Conservation (phyloP, 2,797 vertebrate species). For the Argya squamiceps region DNA sequence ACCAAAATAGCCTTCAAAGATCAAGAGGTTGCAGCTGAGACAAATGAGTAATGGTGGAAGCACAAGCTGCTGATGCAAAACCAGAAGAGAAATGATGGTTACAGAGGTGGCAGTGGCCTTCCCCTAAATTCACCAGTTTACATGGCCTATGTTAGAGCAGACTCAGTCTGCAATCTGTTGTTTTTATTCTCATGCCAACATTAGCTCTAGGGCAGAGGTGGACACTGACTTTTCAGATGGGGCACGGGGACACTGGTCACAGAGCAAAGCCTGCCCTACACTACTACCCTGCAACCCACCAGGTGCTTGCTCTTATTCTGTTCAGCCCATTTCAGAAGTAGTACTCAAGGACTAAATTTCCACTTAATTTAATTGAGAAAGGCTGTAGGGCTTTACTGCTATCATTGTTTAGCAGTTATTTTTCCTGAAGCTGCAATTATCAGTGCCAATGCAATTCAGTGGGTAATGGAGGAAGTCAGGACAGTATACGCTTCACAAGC, state of each 20-base stretch:
- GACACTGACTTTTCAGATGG: neutral
- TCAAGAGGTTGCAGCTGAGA: neutral
- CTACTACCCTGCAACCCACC: neutral
- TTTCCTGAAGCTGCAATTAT: constrained; percentile 51
- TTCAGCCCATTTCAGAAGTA: neutral
- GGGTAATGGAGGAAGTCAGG: constrained; percentile 38
- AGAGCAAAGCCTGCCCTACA: neutral
- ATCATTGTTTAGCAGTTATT: constrained; percentile 42
- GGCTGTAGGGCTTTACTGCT: constrained; percentile 21
- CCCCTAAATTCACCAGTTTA: neutral
- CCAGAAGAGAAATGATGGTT: neutral
- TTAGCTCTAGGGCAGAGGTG: neutral
- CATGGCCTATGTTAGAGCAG: neutral
- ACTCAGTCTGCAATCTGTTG: neutral
- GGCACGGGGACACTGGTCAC: fast-evolving
- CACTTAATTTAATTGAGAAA: constrained; percentile 21
- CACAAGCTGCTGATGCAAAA: neutral
- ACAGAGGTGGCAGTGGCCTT: neutral
- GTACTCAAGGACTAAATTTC: constrained; percentile 27
- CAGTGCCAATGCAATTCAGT: constrained; percentile 10
- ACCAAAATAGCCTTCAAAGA: constrained; percentile 6
- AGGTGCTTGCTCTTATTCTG: neutral
- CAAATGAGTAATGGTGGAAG: neutral
- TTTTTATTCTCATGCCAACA: neutral
- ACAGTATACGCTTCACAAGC: neutral